A percentile compares a stretch with the other conserved stretches of the same genome.
These are phyloP conservation scores for Aphis craccivora DNA, from an alignment of 1,140 invertebrate species.

Conservation along the genomic window DNA sequence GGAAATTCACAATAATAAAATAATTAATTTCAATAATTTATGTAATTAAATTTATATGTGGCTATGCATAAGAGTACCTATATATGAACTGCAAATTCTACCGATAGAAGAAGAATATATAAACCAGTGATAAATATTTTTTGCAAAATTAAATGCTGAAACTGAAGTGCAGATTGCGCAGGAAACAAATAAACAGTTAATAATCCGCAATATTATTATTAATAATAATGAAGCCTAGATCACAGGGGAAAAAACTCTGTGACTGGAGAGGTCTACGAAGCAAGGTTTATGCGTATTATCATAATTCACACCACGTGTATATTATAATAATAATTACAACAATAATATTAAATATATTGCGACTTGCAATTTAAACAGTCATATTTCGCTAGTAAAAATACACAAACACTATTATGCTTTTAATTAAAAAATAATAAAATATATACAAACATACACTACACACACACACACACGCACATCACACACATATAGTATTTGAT, in stretches of 20 bases:
- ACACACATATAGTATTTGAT: background rate
- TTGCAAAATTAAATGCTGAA: background rate
- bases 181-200: no score
- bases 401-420: background rate
- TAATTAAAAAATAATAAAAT: background rate
- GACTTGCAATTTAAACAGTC: background rate
- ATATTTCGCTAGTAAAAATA: background rate
- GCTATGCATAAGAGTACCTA: no score
- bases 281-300: background rate
- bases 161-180: no score
- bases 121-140: background rate
- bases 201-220: no score
- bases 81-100: no score
- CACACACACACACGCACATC: no score
- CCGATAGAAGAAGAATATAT: background rate
- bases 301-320: background rate
- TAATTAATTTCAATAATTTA: background rate
- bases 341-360: background rate
- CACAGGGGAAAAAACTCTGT: no score
- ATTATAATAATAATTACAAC: no score
- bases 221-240: no score
- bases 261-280: no score
- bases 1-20: background rate
- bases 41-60: no score
- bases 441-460: background rate